A percentile compares a stretch with the other conserved stretches of the same genome.
phyloP scores from a whole-genome alignment of 2,888 invertebrate species.

The Cheilosia impressa region DNA sequence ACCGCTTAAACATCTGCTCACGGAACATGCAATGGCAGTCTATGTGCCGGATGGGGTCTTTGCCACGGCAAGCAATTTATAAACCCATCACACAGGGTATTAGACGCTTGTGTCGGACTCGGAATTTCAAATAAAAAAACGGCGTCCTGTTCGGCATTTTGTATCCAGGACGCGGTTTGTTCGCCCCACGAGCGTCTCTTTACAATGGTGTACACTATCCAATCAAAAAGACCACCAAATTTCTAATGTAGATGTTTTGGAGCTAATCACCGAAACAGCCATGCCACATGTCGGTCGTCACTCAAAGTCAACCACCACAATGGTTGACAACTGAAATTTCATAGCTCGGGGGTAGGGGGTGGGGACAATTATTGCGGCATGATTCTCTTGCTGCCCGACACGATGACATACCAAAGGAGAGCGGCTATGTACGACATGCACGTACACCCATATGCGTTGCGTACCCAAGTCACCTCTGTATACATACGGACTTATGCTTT shows the following conservation, averaged over 20 bases:
- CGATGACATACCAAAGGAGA: slow-evolving; percentile 42
- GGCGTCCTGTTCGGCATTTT: background rate
- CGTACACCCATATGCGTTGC: slow-evolving; percentile 5
- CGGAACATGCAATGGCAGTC: background rate
- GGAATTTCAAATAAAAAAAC: background rate
- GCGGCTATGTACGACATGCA: slow-evolving; percentile 11
- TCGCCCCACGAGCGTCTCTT: background rate
- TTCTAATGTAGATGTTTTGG: slow-evolving; percentile 35
- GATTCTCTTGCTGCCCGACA: slow-evolving; percentile 35
- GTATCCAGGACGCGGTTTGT: background rate
- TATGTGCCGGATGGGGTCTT: slow-evolving; percentile 18
- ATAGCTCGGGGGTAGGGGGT: background rate
- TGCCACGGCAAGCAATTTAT: slow-evolving; percentile 63
- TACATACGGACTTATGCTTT: background rate
- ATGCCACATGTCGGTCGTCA: background rate
- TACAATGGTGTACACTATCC: background rate
- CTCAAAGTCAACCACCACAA: slow-evolving; percentile 5
- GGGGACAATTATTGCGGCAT: slow-evolving; percentile 42
- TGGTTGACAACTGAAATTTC: slow-evolving; percentile 1
- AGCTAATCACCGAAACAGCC: slow-evolving; percentile 4
- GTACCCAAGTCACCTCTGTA: slow-evolving; percentile 1
- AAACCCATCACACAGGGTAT: slow-evolving; percentile 16
- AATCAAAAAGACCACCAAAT: slow-evolving; percentile 11
- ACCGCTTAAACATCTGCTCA: slow-evolving; percentile 42
- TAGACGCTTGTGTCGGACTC: slow-evolving; percentile 11